Conservation (phyloP, 2,797 vertebrate genomes). For the Gymnocypris eckloni region DNA sequence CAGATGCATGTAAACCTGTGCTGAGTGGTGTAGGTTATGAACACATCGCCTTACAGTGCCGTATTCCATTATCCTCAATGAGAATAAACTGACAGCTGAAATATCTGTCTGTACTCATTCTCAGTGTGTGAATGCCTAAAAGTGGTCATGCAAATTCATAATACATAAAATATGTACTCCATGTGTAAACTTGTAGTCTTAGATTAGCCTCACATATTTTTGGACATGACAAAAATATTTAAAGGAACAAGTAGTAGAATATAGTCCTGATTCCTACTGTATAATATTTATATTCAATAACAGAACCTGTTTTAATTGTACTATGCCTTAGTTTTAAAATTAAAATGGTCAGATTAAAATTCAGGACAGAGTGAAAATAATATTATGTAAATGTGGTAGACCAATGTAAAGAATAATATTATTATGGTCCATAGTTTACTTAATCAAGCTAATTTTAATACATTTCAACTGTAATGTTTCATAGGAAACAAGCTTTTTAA, state of each 20-base stretch:
- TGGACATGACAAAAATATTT: not conserved
- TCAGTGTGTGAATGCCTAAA: constrained; percentile 1
- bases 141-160: not conserved
- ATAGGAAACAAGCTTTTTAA: not conserved
- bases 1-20: constrained; percentile 23
- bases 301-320: not conserved
- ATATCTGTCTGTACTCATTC: not conserved
- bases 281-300: not conserved
- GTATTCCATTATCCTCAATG: constrained; percentile 28
- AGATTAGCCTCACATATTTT: not conserved
- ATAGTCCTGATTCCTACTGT: not conserved
- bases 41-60: not conserved
- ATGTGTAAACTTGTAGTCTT: not conserved
- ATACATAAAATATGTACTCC: not conserved
- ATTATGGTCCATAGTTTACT: not conserved
- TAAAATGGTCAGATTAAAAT: not conserved
- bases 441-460: not conserved
- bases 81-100: constrained; percentile 25
- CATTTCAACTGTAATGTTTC: not conserved
- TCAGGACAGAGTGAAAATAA: not conserved
- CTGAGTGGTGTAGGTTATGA: not conserved
- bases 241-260: not conserved
- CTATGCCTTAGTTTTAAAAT: not conserved
- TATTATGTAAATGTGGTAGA: not conserved
- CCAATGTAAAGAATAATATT: not conserved